phyloP scores from a whole-genome alignment of 30 jellyfish, hydroid and myxozoan genomes.

The Nemopilema nomurai region DNA sequence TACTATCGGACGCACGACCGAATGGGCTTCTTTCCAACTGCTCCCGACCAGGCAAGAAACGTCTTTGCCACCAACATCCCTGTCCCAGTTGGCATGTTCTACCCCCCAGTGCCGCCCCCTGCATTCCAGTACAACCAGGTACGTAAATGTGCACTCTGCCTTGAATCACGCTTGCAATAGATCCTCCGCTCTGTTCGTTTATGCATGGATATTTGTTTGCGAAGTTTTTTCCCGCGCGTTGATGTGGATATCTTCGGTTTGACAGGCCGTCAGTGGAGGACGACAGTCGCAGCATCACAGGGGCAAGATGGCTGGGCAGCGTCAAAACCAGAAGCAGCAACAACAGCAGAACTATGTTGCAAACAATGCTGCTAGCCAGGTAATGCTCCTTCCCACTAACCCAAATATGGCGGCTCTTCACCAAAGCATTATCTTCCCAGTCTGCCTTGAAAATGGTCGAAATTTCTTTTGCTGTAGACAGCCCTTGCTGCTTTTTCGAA shows the following conservation, averaged over 20 bases:
- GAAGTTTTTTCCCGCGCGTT: too few relatives aligned
- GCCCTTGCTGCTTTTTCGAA: background rate
- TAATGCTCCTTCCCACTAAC: background rate
- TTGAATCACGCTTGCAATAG: background rate
- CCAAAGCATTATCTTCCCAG: background rate
- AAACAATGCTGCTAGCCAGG: slow-evolving; percentile 80
- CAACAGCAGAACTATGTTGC: slow-evolving; percentile 69
- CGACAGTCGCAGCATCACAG: slow-evolving; percentile 97
- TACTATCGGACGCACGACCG: slow-evolving; percentile 98
- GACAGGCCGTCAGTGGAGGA: slow-evolving; percentile 80
- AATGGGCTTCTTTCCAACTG: slow-evolving; percentile 97
- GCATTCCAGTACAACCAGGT: slow-evolving; percentile 97
- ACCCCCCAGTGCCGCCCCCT: slow-evolving; percentile 96
- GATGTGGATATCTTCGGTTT: background rate
- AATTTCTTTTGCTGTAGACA: too few relatives aligned
- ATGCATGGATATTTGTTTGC: too few relatives aligned
- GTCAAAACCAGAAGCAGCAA: slow-evolving; percentile 71
- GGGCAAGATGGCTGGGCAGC: slow-evolving; percentile 79
- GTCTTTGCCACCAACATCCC: slow-evolving; percentile 97
- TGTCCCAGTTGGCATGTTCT: slow-evolving; percentile 96
- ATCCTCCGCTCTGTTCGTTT: background rate
- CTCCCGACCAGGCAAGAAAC: slow-evolving; percentile 99
- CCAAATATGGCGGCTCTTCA: background rate
- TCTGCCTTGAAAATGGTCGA: background rate
- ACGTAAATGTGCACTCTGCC: background rate